phyloP scores from a whole-genome alignment of 2,113 vertebrate species.

The Zosterops borbonicus region DNA sequence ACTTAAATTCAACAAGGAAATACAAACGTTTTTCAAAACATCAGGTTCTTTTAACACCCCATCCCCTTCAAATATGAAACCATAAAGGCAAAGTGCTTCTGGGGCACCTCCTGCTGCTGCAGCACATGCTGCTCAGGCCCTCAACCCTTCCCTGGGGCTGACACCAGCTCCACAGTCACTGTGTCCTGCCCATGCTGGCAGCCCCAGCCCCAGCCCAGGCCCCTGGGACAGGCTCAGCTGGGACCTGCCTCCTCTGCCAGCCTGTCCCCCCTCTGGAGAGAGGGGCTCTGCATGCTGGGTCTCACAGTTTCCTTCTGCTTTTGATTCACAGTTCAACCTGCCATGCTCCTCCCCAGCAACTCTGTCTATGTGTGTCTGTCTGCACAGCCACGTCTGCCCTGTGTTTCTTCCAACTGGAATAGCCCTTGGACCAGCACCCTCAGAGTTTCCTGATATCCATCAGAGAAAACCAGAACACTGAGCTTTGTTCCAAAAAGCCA shows the following conservation, averaged over 20 bases:
- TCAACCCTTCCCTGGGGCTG: not conserved
- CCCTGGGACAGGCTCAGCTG: not conserved
- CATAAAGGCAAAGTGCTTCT: not conserved
- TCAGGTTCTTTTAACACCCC: not conserved
- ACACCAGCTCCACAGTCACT: not conserved
- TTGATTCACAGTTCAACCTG: not conserved
- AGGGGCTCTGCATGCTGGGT: not conserved
- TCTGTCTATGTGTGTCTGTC: not conserved
- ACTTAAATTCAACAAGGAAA: slow-evolving; percentile 24
- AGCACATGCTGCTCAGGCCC: not conserved
- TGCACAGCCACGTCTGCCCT: not conserved
- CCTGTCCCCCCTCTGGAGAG: rapidly evolving
- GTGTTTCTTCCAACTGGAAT: not conserved
- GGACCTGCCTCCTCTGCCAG: not conserved
- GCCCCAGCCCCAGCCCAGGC: not conserved
- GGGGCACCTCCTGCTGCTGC: not conserved
- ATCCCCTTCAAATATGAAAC: not conserved
- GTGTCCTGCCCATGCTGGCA: not conserved
- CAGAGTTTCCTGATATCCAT: not conserved
- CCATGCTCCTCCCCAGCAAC: not conserved
- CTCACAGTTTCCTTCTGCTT: not conserved
- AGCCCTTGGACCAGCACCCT: not conserved
- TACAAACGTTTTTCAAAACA: not conserved
- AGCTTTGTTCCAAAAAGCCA: not conserved
- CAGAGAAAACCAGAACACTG: not conserved